These are phyloP conservation scores for Gymnorhina tibicen DNA, from an alignment of 2,113 vertebrate genomes.

Conservation along the genomic window DNA sequence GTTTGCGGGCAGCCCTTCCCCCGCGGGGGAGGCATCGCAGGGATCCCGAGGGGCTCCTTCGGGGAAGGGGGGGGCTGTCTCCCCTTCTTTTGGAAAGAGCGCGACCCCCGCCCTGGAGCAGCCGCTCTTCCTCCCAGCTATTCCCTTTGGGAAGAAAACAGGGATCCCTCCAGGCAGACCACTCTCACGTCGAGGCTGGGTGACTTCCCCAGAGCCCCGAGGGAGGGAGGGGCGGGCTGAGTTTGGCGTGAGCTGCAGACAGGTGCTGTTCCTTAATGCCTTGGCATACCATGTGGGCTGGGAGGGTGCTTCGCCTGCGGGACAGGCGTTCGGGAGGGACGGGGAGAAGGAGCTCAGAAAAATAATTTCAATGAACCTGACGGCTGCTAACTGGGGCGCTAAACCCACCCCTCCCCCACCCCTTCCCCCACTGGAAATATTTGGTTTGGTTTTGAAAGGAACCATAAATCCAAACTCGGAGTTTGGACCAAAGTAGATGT, in stretches of 20 bases:
- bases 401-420: background rate
- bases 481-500: background rate
- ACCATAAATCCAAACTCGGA: rapidly evolving
- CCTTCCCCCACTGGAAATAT: too few species aligned
- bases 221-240: background rate
- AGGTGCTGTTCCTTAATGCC: background rate
- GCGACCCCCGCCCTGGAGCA: too few species aligned
- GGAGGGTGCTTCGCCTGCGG: rapidly evolving
- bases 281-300: rapidly evolving
- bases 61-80: rapidly evolving
- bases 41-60: background rate
- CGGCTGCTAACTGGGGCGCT: background rate
- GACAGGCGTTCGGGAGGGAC: background rate
- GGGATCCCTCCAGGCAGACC: too few species aligned
- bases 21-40: too few species aligned
- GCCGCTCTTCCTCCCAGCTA: background rate
- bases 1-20: background rate
- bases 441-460: background rate
- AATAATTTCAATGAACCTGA: rapidly evolving
- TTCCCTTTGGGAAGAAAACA: background rate
- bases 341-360: background rate
- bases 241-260: background rate
- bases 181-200: background rate
- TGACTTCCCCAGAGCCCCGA: background rate
- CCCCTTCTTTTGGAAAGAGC: background rate